Conservation (phyloP, 2,797 vertebrate genomes). For the Chelmon rostratus region DNA sequence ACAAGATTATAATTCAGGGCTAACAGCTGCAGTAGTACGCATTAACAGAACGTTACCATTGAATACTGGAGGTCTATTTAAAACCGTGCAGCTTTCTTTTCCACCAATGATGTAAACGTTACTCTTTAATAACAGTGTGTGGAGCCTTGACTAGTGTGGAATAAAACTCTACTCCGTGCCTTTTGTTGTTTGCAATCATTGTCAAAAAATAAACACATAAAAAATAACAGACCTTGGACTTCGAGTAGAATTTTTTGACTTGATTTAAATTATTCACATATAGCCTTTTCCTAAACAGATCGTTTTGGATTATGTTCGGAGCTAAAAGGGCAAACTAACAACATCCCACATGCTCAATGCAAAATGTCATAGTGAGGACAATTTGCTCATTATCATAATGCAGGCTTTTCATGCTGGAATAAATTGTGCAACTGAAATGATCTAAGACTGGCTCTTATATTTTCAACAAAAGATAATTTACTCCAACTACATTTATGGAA, state of each 20-base stretch:
- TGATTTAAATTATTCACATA: constrained; percentile 64
- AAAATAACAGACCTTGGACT: constrained; percentile 20
- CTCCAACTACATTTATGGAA: not conserved
- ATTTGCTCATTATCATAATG: constrained; percentile 44
- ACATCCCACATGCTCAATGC: constrained; percentile 44
- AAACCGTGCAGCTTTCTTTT: constrained; percentile 27
- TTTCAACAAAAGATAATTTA: not conserved
- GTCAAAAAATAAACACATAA: constrained; percentile 20
- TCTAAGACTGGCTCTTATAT: not conserved
- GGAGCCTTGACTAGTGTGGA: constrained; percentile 9
- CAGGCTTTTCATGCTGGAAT: constrained; percentile 58
- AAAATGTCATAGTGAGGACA: constrained; percentile 50
- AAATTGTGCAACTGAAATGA: constrained; percentile 44
- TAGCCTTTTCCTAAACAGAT: constrained; percentile 57
- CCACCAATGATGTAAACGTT: constrained; percentile 14
- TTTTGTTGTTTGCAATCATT: constrained; percentile 30
- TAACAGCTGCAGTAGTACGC: constrained; percentile 21
- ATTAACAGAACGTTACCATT: constrained; percentile 28
- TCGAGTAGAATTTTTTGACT: constrained; percentile 36
- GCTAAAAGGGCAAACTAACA: constrained; percentile 55
- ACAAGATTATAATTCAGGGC: constrained; percentile 28
- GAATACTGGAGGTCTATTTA: constrained; percentile 17
- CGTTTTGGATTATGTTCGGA: constrained; percentile 42
- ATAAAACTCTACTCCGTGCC: constrained; percentile 9
- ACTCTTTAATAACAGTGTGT: constrained; percentile 11